Conservation (phyloP, 1,140 invertebrate genomes). For the Drosophila triauraria region DNA sequence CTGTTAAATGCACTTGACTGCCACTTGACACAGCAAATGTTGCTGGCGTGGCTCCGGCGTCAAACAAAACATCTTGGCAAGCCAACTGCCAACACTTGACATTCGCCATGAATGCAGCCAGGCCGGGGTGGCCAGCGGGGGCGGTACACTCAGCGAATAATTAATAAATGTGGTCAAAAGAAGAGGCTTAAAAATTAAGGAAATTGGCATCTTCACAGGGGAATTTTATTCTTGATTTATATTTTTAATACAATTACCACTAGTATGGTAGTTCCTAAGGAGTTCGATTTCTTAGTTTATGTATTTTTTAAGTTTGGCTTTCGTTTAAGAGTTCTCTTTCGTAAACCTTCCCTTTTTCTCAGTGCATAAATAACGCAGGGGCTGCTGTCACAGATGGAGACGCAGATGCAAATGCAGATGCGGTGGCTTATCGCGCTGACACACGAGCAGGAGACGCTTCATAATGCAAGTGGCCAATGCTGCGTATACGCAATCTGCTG, state of each 20-base stretch:
- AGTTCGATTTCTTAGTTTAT: background rate
- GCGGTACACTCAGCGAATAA: constrained; percentile 1
- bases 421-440: constrained; percentile 69
- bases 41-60: constrained; percentile 45
- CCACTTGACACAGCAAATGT: constrained; percentile 77
- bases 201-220: too few species aligned
- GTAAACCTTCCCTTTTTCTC: background rate
- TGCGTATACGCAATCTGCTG: constrained; percentile 78
- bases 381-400: constrained; percentile 39
- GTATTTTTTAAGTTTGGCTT: background rate
- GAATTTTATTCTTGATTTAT: too few species aligned
- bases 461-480: constrained; percentile 79
- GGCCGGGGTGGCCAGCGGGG: constrained; percentile 4
- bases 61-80: constrained; percentile 74
- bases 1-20: constrained; percentile 79
- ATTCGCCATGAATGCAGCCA: constrained; percentile 71
- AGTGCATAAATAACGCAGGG: constrained; percentile 38
- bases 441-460: constrained; percentile 54
- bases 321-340: too few species aligned
- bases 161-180: background rate
- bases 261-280: background rate
- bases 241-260: too few species aligned
- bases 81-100: constrained; percentile 78
- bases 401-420: constrained; percentile 33
- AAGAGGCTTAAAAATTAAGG: background rate